Evolutionary conservation across 2,888 invertebrate species (phyloP), one percentile per base, ranked within the genome.

Genomic region (Scelioninae gen. 2): DNA sequence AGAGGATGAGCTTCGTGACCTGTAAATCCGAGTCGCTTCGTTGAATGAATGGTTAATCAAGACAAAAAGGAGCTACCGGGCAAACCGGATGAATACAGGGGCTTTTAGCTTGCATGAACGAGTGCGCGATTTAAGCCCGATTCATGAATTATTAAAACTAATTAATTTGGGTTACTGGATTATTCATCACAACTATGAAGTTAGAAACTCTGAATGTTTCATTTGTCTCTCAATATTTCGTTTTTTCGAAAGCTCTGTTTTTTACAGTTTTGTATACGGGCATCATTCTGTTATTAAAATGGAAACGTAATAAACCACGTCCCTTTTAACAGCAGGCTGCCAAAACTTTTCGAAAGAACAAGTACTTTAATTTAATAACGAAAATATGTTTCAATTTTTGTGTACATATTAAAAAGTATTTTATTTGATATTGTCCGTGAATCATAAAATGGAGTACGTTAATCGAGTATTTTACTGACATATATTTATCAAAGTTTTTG

Each of bases 141-240:
- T 80, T 80, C 81, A 80, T 81, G 80, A 78, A 81, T 81, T 81
- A 79, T 80, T 79, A 80, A 80, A 80, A 77, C 75, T 80, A 80
- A 81, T 81, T 81, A 79, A 81, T 81, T 80, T 78, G 68, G 75
- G 75, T 78, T 76, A 80, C 77, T 79, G 75, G 80, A 79, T 80
- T 75, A 76, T 76, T 72, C 69, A 73, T 64, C 43, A 39, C 60
- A 55, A 55, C 73, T 50, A 55, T 52, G 50, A 69, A 55, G 50
- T 65, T 73, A 68, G 58, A 58, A 50, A 53, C 45, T 55, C 46
- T 52, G 52, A 58, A 64, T 60, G 53, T 39, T 70, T 39, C 11
- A 70, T 52, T 73, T 64, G 31, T 61, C 35, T 48, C 46, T 33
- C 46, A 45, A 63, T 50, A 57, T 57, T 58, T 68, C 28, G 39